Conservation (phyloP, 2,888 invertebrate genomes). For the Hypomecis punctinalis region DNA sequence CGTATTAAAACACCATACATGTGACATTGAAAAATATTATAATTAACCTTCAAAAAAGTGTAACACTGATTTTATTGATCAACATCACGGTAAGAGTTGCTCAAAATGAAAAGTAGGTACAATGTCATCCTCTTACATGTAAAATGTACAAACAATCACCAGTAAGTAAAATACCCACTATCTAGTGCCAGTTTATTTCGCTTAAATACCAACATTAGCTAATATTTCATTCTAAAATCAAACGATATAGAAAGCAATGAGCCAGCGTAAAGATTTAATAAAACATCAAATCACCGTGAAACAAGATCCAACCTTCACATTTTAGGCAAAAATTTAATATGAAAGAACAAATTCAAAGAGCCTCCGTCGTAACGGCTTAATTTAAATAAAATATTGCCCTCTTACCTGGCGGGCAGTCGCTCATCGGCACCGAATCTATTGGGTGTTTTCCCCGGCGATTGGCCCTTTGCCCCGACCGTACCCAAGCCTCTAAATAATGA, state of each 20-base stretch:
- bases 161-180: too few relatives aligned
- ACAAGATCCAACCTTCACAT: constrained; percentile 20
- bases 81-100: too few relatives aligned
- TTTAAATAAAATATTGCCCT: constrained; percentile 74
- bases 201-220: neutral
- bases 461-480: constrained; percentile 60
- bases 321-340: constrained; percentile 52
- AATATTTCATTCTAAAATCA: neutral
- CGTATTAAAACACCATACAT: too few relatives aligned
- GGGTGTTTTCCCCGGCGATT: constrained; percentile 69
- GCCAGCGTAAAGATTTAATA: constrained; percentile 19
- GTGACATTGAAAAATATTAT: too few relatives aligned
- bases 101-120: too few relatives aligned
- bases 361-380: constrained; percentile 60
- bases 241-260: constrained; percentile 30
- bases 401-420: constrained; percentile 63
- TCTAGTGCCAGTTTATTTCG: neutral
- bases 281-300: constrained; percentile 44
- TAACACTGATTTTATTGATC: too few relatives aligned
- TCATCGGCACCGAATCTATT: constrained; percentile 66
- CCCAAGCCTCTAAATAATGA: constrained; percentile 70
- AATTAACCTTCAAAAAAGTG: too few relatives aligned
- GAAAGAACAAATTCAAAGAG: constrained; percentile 61
- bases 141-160: too few relatives aligned
- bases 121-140: too few relatives aligned